A percentile compares a stretch with the other conserved stretches of the same genome.
These are phyloP conservation scores for Drosophila bocki DNA, from an alignment of 1,140 invertebrate genomes.

Conservation along the genomic window DNA sequence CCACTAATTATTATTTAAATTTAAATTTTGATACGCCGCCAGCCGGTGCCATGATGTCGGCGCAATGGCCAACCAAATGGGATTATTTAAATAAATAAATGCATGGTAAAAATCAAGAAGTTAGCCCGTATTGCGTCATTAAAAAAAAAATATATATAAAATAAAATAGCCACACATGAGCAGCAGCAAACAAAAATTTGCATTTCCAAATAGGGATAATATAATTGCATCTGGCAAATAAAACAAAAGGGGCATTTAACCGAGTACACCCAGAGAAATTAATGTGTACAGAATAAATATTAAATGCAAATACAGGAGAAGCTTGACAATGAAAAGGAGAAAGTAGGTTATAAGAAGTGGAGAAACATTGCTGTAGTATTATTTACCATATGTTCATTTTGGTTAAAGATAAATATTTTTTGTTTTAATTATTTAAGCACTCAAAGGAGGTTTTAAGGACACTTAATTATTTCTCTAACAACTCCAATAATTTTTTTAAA, in stretches of 20 bases:
- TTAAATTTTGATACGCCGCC: conserved; percentile 74
- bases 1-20: conserved; percentile 83
- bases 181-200: conserved; percentile 49
- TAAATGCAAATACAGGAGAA: not conserved
- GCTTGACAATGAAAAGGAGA: not conserved
- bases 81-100: conserved; percentile 83
- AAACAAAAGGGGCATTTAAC: not conserved
- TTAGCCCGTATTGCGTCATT: conserved; percentile 36
- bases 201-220: conserved; percentile 41
- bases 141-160: conserved; percentile 17
- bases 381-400: not conserved
- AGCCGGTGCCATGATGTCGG: conserved; percentile 13
- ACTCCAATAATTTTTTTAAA: too few relatives aligned
- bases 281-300: not conserved
- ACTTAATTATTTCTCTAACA: too few relatives aligned
- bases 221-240: conserved; percentile 42
- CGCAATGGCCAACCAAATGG: conserved; percentile 61
- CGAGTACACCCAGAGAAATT: conserved; percentile 10
- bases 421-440: too few relatives aligned
- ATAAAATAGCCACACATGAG: conserved; percentile 8
- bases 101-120: conserved; percentile 72
- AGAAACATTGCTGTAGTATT: not conserved
- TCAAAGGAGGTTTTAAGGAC: too few relatives aligned
- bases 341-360: too few relatives aligned
- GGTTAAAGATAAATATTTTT: too few relatives aligned